These are phyloP conservation scores for Timema podura DNA, from an alignment of 2,888 invertebrate genomes.

Conservation along the genomic window DNA sequence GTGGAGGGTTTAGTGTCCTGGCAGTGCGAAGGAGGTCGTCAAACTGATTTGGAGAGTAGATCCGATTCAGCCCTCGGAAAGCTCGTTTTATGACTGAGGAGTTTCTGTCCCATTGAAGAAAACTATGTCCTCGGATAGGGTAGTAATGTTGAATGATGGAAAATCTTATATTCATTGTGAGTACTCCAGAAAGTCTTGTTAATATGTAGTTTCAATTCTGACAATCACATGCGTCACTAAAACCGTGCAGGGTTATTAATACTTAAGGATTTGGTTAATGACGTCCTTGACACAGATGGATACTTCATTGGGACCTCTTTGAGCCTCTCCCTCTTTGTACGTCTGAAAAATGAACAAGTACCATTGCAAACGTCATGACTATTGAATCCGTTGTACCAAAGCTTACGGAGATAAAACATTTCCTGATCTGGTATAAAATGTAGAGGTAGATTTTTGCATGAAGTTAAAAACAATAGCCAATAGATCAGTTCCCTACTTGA, in stretches of 20 bases:
- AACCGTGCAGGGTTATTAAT: neutral
- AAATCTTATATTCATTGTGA: neutral
- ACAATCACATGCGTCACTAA: neutral
- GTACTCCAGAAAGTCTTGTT: neutral
- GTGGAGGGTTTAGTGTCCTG: conserved; percentile 24
- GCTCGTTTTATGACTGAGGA: conserved; percentile 22
- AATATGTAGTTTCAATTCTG: conserved; percentile 5
- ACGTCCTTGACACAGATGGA: conserved; percentile 12
- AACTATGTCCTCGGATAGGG: conserved; percentile 16
- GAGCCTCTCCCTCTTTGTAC: conserved; percentile 3
- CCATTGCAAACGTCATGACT: neutral
- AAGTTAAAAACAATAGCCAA: neutral
- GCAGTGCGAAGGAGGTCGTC: conserved; percentile 24
- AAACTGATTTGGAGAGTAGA: conserved; percentile 27
- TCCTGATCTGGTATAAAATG: conserved; percentile 3
- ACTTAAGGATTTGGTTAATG: conserved; percentile 1
- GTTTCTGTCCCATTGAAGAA: conserved; percentile 23
- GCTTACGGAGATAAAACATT: no score
- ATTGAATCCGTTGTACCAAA: conserved; percentile 6
- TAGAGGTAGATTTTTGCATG: neutral
- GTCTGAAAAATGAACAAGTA: conserved; percentile 5
- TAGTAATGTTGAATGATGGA: neutral
- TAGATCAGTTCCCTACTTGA: neutral
- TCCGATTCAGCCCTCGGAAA: conserved; percentile 21
- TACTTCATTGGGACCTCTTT: conserved; percentile 8